Evolutionary conservation across 2,888 invertebrate species (phyloP).

Genomic region (Neoaliturus tenellus): DNA sequence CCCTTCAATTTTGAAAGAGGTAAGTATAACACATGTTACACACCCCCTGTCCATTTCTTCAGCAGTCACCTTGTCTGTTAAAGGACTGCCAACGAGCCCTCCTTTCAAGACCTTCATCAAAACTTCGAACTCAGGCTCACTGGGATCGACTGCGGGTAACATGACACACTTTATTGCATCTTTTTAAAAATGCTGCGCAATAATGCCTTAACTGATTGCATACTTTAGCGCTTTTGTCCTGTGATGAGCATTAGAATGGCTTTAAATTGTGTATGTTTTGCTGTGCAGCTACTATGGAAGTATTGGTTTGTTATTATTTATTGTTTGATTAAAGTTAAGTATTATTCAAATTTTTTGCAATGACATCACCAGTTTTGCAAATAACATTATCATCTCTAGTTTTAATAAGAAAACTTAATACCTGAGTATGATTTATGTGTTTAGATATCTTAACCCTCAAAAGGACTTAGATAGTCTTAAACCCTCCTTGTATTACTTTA

Average conservation of each 20-base stretch:
- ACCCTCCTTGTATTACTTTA: too few relatives aligned
- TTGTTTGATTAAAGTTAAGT: too few relatives aligned
- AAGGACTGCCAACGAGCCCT: slow-evolving; percentile 63
- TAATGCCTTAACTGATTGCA: background rate
- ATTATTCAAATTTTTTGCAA: too few relatives aligned
- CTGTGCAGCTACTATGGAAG: background rate
- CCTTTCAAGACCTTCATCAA: slow-evolving; percentile 62
- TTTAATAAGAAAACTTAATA: too few relatives aligned
- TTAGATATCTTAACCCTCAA: too few relatives aligned
- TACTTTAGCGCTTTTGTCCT: slow-evolving; percentile 1
- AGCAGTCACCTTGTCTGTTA: slow-evolving; percentile 17
- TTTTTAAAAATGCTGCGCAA: background rate
- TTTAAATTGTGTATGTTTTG: background rate
- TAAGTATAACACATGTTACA: too few relatives aligned
- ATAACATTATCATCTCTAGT: too few relatives aligned
- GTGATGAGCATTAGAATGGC: slow-evolving; percentile 7
- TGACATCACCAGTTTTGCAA: too few relatives aligned
- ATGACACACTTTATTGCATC: slow-evolving; percentile 10
- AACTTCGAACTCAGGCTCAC: slow-evolving; percentile 64
- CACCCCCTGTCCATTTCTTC: background rate
- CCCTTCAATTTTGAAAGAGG: too few relatives aligned
- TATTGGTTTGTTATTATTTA: background rate
- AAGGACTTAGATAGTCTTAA: too few relatives aligned
- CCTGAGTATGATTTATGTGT: too few relatives aligned
- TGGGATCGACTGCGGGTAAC: slow-evolving; percentile 65